Conservation (phyloP, 2,797 vertebrate genomes). For the Saguinus oedipus region DNA sequence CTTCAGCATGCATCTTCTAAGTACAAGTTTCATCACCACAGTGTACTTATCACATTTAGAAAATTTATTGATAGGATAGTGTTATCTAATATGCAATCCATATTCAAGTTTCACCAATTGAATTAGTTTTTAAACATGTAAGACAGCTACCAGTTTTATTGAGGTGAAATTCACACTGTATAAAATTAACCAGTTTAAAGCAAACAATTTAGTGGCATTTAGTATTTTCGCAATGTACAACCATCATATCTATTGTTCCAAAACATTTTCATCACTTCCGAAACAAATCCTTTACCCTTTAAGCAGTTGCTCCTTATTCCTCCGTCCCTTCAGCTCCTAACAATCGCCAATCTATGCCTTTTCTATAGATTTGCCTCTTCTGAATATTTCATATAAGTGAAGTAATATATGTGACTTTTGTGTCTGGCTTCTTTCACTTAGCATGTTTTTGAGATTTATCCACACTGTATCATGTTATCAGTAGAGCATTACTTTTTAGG, state of each 20-base stretch:
- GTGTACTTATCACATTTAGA: constrained; percentile 24
- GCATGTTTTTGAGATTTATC: not conserved
- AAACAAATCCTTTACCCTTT: not conserved
- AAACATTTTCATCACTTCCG: not conserved
- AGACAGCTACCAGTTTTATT: not conserved
- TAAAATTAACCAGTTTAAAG: not conserved
- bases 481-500: not conserved
- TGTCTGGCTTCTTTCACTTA: not conserved
- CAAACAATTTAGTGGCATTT: not conserved
- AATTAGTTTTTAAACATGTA: not conserved
- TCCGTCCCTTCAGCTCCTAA: not conserved
- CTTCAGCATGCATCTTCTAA: not conserved
- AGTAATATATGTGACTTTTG: not conserved
- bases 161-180: not conserved
- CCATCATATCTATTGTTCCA: not conserved
- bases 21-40: not conserved
- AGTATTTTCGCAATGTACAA: not conserved
- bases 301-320: not conserved
- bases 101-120: not conserved
- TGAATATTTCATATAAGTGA: not conserved
- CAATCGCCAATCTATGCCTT: not conserved
- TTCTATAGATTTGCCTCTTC: not conserved
- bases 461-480: not conserved
- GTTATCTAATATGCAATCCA: not conserved
- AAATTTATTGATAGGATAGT: not conserved